A percentile compares a stretch with the other conserved stretches of the same genome.
phyloP scores from a whole-genome alignment of 2,888 invertebrate species.

The Trypoxylon attenuatum region DNA sequence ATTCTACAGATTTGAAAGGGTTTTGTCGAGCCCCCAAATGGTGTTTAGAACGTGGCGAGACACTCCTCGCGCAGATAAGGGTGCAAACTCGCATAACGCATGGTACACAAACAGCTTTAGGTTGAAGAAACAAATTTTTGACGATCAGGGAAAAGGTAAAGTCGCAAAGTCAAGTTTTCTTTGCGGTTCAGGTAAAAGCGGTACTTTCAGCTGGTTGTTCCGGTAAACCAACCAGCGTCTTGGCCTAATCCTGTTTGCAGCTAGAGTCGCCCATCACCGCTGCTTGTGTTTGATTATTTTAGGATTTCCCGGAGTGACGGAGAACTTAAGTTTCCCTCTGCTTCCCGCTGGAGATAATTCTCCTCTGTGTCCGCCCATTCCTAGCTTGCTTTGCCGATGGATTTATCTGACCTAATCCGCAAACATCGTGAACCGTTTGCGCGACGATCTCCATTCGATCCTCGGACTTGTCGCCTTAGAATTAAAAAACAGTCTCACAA shows the following conservation, averaged over 20 bases:
- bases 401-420: conserved; percentile 1
- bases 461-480: background rate
- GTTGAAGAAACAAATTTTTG: conserved; percentile 31
- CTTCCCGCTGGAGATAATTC: conserved; percentile 11
- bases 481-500: too few species aligned
- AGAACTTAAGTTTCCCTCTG: conserved; percentile 7
- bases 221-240: conserved; percentile 16
- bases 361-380: conserved; percentile 26
- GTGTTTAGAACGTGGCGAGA: conserved; percentile 31
- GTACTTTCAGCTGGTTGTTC: background rate
- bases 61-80: conserved; percentile 18
- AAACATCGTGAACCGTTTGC: conserved; percentile 4
- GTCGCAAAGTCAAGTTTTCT: conserved; percentile 49
- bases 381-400: conserved; percentile 16
- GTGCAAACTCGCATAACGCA: background rate
- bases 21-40: too few species aligned
- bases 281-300: conserved; percentile 53
- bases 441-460: background rate
- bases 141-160: conserved; percentile 6
- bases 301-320: conserved; percentile 34
- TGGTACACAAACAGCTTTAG: conserved; percentile 14
- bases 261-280: conserved; percentile 19
- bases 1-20: too few species aligned
- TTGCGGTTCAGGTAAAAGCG: conserved; percentile 30
- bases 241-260: conserved; percentile 56